A percentile compares a stretch with the other conserved stretches of the same genome.
These are phyloP conservation scores for Ormyrus labotus DNA, from an alignment of 2,888 invertebrate genomes.

Conservation along the genomic window DNA sequence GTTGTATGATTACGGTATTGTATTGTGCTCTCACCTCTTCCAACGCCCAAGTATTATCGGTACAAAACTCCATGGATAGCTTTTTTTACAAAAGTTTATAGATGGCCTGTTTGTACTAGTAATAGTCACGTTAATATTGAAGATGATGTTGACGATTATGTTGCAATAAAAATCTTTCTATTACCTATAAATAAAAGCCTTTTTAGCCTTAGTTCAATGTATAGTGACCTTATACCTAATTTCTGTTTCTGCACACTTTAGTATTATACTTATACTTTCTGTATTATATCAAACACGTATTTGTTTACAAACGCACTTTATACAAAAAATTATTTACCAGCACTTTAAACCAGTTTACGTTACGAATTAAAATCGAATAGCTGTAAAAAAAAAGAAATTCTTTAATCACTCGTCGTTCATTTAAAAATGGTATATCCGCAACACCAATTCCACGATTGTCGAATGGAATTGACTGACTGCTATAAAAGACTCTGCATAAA, in stretches of 20 bases:
- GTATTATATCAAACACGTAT: conserved; percentile 19
- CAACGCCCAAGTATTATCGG: conserved; percentile 55
- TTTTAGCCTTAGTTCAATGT: conserved; percentile 10
- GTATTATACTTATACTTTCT: conserved; percentile 1
- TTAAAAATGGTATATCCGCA: neutral
- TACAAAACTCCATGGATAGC: conserved; percentile 59
- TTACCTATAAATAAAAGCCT: neutral
- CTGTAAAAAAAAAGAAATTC: neutral
- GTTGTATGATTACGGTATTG: conserved; percentile 8
- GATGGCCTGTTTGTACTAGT: conserved; percentile 67
- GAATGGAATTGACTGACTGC: conserved; percentile 50
- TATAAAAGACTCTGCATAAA: conserved; percentile 56
- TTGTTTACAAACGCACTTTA: conserved; percentile 43
- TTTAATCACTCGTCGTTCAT: conserved; percentile 1
- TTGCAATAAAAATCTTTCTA: neutral
- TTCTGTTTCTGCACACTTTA: neutral
- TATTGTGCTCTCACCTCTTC: conserved; percentile 31
- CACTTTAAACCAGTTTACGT: conserved; percentile 12
- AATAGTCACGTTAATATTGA: conserved; percentile 64
- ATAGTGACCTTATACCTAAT: neutral
- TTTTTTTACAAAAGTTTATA: conserved; percentile 64
- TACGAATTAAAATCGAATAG: conserved; percentile 12
- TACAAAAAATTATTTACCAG: conserved; percentile 41
- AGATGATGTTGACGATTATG: conserved; percentile 60
- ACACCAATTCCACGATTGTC: conserved; percentile 21